These are phyloP conservation scores for Apolygus lucorum DNA, from an alignment of 1,140 invertebrate species.

Conservation along the genomic window DNA sequence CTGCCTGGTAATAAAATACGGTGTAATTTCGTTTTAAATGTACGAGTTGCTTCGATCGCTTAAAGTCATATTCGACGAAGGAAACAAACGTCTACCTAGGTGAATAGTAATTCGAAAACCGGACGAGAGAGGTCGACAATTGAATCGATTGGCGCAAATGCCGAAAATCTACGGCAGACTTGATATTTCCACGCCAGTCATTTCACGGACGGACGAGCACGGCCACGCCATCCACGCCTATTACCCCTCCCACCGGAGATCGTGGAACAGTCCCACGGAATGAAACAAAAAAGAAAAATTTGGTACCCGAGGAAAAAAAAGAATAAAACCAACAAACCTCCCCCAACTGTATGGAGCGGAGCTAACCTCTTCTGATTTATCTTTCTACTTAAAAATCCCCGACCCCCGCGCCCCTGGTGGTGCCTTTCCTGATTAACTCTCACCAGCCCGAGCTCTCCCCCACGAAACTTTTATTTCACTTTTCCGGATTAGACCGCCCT, in stretches of 20 bases:
- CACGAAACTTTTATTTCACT: constrained; percentile 16
- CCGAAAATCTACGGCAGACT: neutral
- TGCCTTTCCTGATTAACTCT: neutral
- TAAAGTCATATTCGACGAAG: too few species aligned
- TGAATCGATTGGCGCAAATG: neutral
- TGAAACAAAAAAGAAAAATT: too few species aligned
- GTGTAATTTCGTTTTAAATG: too few species aligned
- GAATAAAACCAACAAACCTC: neutral
- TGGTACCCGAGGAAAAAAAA: too few species aligned
- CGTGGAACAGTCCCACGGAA: neutral
- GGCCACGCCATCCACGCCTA: neutral
- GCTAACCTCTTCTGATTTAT: constrained; percentile 14
- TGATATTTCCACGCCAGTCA: neutral
- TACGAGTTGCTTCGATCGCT: too few species aligned
- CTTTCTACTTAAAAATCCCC: constrained; percentile 9
- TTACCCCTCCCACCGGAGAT: neutral
- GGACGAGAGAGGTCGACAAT: too few species aligned
- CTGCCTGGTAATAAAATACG: too few species aligned
- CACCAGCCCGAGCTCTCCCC: neutral
- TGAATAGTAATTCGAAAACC: too few species aligned
- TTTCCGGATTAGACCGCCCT: constrained; percentile 14
- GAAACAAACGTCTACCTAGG: too few species aligned
- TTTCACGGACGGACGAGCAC: neutral
- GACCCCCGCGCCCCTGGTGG: neutral
- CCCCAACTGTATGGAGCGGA: neutral